phyloP scores from a whole-genome alignment of 2,797 vertebrate species.

The Chelonia mydas region DNA sequence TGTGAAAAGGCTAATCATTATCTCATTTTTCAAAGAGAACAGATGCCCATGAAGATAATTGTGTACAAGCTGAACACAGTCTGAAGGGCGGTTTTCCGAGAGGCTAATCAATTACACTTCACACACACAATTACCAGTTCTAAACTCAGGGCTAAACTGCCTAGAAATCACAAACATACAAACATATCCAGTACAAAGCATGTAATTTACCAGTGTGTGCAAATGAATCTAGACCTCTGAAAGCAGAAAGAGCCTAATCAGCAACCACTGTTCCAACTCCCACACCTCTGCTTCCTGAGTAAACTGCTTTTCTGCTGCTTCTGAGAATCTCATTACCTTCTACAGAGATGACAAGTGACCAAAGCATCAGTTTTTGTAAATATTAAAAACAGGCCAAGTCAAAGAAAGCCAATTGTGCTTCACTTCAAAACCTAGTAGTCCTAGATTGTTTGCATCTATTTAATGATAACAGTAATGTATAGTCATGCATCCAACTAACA shows the following conservation, averaged over 20 bases:
- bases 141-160: rapidly evolving
- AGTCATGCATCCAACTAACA: rapidly evolving
- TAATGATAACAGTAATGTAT: rapidly evolving
- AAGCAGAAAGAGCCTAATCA: rapidly evolving
- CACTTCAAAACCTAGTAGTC: neutral
- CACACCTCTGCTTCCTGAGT: neutral
- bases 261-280: neutral
- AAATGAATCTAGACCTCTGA: neutral
- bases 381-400: rapidly evolving
- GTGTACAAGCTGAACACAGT: rapidly evolving
- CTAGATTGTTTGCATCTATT: rapidly evolving
- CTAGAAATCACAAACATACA: rapidly evolving
- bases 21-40: neutral
- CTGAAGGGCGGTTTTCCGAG: neutral
- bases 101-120: neutral
- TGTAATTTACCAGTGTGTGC: rapidly evolving
- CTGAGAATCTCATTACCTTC: neutral
- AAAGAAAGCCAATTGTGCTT: neutral
- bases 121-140: rapidly evolving
- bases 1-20: neutral
- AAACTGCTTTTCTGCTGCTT: rapidly evolving
- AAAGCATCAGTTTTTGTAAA: rapidly evolving
- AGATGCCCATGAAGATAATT: neutral
- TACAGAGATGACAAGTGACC: neutral
- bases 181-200: rapidly evolving